phyloP scores from a whole-genome alignment of 2,797 vertebrate species.

The Coreius guichenoti region DNA sequence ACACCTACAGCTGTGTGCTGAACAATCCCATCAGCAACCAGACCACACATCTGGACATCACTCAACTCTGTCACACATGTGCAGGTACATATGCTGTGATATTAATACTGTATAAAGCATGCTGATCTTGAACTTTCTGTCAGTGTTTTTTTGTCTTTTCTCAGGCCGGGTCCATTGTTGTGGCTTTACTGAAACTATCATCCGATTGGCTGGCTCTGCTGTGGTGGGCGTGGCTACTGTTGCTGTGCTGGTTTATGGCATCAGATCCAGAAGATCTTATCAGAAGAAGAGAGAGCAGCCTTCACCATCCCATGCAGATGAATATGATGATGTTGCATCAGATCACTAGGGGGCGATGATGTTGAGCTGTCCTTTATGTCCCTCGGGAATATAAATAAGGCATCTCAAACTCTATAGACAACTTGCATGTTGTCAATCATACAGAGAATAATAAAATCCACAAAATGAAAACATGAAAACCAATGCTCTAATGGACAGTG shows the following conservation, averaged over 20 bases:
- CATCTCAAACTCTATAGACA: background rate
- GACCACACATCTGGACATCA: background rate
- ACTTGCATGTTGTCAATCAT: background rate
- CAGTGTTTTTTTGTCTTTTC: background rate
- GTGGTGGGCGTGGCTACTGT: conserved; percentile 16
- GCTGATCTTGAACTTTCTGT: background rate
- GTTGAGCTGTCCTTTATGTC: background rate
- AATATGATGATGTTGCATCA: conserved; percentile 13
- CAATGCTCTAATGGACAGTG: background rate
- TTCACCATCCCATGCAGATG: background rate
- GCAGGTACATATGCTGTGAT: background rate
- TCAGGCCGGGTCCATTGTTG: background rate
- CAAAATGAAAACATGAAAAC: background rate
- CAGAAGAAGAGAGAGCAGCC: background rate
- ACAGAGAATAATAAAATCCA: background rate
- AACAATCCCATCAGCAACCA: background rate
- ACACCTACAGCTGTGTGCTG: background rate
- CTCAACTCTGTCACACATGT: background rate
- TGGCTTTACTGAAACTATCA: conserved; percentile 12
- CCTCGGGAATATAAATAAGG: background rate
- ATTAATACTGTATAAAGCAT: no score
- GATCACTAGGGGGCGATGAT: background rate
- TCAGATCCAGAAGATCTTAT: background rate
- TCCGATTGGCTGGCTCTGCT: conserved; percentile 22
- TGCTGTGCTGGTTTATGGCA: conserved; percentile 34